A percentile compares a stretch with the other conserved stretches of the same genome.
phyloP scores from a whole-genome alignment of 2,888 invertebrate genomes.

The Scaeva pyrastri region DNA sequence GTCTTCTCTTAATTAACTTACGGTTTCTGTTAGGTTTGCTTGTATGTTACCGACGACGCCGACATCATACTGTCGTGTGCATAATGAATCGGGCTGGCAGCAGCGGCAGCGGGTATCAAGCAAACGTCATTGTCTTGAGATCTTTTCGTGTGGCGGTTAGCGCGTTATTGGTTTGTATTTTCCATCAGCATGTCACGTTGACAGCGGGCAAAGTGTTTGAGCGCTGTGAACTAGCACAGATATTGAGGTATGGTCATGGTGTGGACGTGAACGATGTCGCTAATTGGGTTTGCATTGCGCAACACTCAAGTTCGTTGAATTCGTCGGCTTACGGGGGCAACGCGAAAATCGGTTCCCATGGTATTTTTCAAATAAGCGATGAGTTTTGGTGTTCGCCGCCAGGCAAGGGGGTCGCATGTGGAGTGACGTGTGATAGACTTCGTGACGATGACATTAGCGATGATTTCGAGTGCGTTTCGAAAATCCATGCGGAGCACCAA shows the following conservation, averaged over 20 bases:
- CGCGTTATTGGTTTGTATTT: slow-evolving; percentile 48
- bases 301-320: slow-evolving; percentile 87
- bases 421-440: slow-evolving; percentile 86
- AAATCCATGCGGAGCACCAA: slow-evolving; percentile 88
- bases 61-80: slow-evolving; percentile 35
- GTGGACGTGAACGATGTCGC: slow-evolving; percentile 85
- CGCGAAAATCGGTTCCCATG: slow-evolving; percentile 87
- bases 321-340: slow-evolving; percentile 86
- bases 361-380: slow-evolving; percentile 90
- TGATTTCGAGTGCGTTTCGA: slow-evolving; percentile 88
- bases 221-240: slow-evolving; percentile 89
- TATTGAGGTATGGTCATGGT: slow-evolving; percentile 85
- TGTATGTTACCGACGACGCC: slow-evolving; percentile 39
- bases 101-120: slow-evolving; percentile 45
- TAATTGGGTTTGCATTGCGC: slow-evolving; percentile 89
- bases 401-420: slow-evolving; percentile 86
- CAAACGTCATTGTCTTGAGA: slow-evolving; percentile 42
- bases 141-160: slow-evolving; percentile 59
- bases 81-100: slow-evolving; percentile 69
- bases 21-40: slow-evolving; percentile 25
- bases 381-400: slow-evolving; percentile 88
- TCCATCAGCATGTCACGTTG: slow-evolving; percentile 48
- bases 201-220: slow-evolving; percentile 85
- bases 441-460: slow-evolving; percentile 89
- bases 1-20: slow-evolving; percentile 3